These are phyloP conservation scores for Trachymyrmex septentrionalis DNA, from an alignment of 1,140 invertebrate species.

Conservation along the genomic window DNA sequence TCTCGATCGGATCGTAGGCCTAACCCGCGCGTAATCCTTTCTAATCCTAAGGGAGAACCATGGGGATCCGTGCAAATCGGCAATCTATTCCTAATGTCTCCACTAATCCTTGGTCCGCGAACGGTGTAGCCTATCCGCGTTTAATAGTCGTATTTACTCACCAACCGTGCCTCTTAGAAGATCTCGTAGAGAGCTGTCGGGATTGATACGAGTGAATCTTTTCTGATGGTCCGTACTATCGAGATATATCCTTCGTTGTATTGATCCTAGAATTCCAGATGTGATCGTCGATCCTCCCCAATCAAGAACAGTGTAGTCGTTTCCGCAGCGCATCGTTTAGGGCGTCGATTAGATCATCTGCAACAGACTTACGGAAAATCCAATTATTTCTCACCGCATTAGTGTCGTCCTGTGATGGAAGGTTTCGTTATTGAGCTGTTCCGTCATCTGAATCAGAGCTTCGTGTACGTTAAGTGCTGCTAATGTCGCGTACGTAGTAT, in stretches of 20 bases:
- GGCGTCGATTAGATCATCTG: not conserved
- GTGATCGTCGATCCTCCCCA: not conserved
- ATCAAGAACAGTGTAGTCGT: not conserved
- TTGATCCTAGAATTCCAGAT: constrained; percentile 2
- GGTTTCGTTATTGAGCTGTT: constrained; percentile 42
- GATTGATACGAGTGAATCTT: constrained; percentile 21
- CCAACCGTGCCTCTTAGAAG: constrained; percentile 28
- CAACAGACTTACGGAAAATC: constrained; percentile 7
- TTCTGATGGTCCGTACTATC: not conserved
- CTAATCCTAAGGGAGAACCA: constrained; percentile 78
- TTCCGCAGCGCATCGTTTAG: not conserved
- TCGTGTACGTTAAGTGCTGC: constrained; percentile 79
- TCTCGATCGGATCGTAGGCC: constrained; percentile 55
- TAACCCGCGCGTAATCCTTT: constrained; percentile 38
- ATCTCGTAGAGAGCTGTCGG: not conserved
- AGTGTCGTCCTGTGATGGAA: constrained; percentile 46
- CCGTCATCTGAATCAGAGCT: constrained; percentile 80
- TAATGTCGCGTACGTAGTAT: constrained; percentile 76
- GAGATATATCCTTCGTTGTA: not conserved
- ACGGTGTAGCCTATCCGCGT: constrained; percentile 49
- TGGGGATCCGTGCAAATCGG: constrained; percentile 76
- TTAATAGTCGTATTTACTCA: constrained; percentile 49
- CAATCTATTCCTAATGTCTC: constrained; percentile 82
- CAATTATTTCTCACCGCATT: constrained; percentile 32
- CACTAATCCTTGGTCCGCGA: constrained; percentile 77